Conservation (phyloP, 2,113 vertebrate species). For the Triplophysa siluroides region DNA sequence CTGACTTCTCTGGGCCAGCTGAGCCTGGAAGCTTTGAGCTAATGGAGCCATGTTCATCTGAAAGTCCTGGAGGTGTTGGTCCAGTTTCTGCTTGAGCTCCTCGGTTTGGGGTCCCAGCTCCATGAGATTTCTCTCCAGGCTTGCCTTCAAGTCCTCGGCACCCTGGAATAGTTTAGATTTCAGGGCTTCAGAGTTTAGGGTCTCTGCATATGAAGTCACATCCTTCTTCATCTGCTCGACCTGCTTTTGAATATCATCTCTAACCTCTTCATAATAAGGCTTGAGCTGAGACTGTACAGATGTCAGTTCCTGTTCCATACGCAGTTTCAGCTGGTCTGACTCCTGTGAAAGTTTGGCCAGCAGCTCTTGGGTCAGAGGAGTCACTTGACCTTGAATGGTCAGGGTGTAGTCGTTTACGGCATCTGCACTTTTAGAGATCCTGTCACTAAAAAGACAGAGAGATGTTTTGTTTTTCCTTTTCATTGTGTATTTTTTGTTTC, state of each 20-base stretch:
- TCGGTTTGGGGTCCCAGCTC: conserved; percentile 56
- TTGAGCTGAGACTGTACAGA: conserved; percentile 35
- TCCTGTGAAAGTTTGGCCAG: conserved; percentile 56
- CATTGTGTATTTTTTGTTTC: not conserved
- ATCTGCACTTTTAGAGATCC: conserved; percentile 48
- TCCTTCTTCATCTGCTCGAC: conserved; percentile 75
- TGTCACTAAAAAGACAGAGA: conserved; percentile 42
- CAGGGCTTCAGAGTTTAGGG: conserved; percentile 57
- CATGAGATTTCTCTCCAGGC: conserved; percentile 46
- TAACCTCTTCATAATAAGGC: conserved; percentile 66
- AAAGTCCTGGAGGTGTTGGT: conserved; percentile 63
- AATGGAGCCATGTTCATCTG: conserved; percentile 64
- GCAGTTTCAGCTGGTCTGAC: conserved; percentile 57
- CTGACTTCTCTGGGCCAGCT: conserved; percentile 54
- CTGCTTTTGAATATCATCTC: conserved; percentile 68
- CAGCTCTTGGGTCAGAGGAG: conserved; percentile 52
- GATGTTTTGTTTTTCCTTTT: not conserved
- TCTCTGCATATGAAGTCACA: conserved; percentile 55
- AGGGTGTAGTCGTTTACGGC: conserved; percentile 43
- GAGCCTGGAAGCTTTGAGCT: conserved; percentile 58
- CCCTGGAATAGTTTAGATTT: conserved; percentile 51
- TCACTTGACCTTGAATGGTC: conserved; percentile 45
- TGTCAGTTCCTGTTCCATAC: conserved; percentile 59
- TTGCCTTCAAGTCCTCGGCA: conserved; percentile 57
- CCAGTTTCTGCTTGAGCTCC: conserved; percentile 62